Evolutionary conservation across 2,888 invertebrate genomes (phyloP), one percentile per base, ranked within the genome.

Genomic region (Trissolcus japonicus): DNA sequence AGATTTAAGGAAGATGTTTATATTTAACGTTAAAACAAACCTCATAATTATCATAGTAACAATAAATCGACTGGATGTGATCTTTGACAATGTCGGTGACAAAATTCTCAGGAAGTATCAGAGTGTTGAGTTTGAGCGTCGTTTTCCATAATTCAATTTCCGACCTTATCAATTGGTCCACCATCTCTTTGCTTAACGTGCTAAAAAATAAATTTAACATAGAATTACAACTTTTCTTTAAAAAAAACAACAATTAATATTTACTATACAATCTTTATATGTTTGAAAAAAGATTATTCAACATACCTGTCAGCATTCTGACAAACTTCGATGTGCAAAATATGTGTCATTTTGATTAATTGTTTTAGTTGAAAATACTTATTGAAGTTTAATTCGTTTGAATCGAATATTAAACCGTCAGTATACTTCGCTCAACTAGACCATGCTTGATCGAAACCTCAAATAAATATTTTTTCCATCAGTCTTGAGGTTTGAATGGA

Each of bases 1-100:
- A 13, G 13, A 13, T 43, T 43, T 1, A 43, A 43, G n/a, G 4
- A 7, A 29, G 11, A 35, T 14, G 2, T 4, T 46, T 16, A 2
- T 14, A 46, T 25, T 25, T 25, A 46, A 46, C 6, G 14, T 46
- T 6, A 0, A 46, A 29, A 46, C 14, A 35, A 53, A 87, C 88
- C 79, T 87, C 82, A n/a, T 76, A 75, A 48, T 82, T 71, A 21
- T 81, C 81, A 66, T 83, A 86, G 17, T 85, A 86, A 71, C 86
- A 87, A 71, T 83, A 81, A 48, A 90, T 83, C 7, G 84, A 84
- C 60, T 87, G 83, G 9, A 89, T 79, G 79, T 88, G 88, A 16
- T 77, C 77, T 73, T 79, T 82, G 40, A 88, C 69, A 14, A 75
- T 41, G 46, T 80, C 76, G 61, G 83, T 77, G 2, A 76, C 43